Evolutionary conservation across 2,797 vertebrate genomes (phyloP).

Genomic region (Myiotriccus ornatus): DNA sequence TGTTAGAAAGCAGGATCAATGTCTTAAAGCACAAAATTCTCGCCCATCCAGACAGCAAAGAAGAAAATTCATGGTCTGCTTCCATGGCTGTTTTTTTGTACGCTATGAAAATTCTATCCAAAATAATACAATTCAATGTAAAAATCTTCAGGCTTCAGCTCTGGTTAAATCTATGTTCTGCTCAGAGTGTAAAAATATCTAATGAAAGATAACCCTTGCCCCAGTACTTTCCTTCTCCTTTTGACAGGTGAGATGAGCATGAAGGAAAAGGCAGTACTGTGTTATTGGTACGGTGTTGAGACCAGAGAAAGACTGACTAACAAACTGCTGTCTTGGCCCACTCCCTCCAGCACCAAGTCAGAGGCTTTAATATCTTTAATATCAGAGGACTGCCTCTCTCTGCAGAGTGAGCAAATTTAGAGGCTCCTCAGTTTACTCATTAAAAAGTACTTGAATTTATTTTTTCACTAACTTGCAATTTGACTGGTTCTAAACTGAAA

Average conservation of each 20-base stretch:
- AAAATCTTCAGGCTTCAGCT: background rate
- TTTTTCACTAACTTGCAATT: background rate
- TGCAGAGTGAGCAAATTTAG: background rate
- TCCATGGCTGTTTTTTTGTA: background rate
- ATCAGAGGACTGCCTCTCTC: background rate
- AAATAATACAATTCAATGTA: background rate
- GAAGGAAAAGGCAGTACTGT: background rate
- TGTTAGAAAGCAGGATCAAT: background rate
- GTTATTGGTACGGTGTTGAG: background rate
- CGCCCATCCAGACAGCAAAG: background rate
- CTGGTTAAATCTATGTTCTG: background rate
- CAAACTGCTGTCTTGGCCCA: background rate
- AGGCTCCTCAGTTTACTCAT: background rate
- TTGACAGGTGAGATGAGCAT: background rate
- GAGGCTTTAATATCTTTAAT: background rate
- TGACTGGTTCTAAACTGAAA: background rate
- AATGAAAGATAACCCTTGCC: background rate
- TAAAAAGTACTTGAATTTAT: background rate
- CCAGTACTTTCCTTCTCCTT: background rate
- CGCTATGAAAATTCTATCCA: background rate
- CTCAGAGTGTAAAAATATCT: background rate
- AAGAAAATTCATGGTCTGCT: background rate
- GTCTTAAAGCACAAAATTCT: background rate
- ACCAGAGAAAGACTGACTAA: background rate
- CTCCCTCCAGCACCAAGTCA: background rate